Evolutionary conservation across 2,797 vertebrate genomes (phyloP), one percentile per base, ranked within the genome.

Genomic region (Paguma larvata): DNA sequence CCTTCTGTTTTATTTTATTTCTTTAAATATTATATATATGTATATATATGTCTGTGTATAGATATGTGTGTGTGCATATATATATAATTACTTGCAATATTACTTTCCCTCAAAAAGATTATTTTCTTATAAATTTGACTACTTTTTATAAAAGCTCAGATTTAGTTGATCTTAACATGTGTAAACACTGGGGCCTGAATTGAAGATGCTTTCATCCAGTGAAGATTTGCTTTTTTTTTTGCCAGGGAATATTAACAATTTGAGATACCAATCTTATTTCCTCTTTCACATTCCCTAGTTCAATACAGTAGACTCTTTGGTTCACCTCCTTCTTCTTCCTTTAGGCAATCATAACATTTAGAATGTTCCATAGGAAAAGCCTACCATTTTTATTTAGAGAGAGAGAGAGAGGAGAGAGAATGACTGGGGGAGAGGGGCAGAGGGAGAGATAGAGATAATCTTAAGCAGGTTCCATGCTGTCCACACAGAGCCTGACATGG

Each of bases 91-190:
- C 78, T 79, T 13, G 3, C 11, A 78, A 19, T 62, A 44, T 88
- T 92, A 53, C 30, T 91, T 12, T 91, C 5, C 6, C 13, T 91
- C 25, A 91, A 91, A 80, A 72, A 79, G 3, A 79, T 63, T 15
- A 65, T 68, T 93, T 93, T 91, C 19, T 62, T 59, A 30, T 51
- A 90, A 72, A 30, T 86, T 53, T 87, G 41, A 59, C 27, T 97
- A 5, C 84, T 21, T 72, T 63, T 46, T 3, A 41, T 19, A 27
- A 44, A 91, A 93, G 7, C 2, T 84, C 6, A 19, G 62, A 53
- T 56, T n/a, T 91, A 6, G 15, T 75, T 80, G 4, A n/a, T 73
- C 21, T 84, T 25, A 87, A 38, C 2, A 4, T 32, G 4, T 90
- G 4, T 46, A 34, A 79, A 79, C 48, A 27, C 70, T 77, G 27